These are phyloP conservation scores for Zapornia atra DNA, from an alignment of 2,113 vertebrate genomes.

Conservation along the genomic window DNA sequence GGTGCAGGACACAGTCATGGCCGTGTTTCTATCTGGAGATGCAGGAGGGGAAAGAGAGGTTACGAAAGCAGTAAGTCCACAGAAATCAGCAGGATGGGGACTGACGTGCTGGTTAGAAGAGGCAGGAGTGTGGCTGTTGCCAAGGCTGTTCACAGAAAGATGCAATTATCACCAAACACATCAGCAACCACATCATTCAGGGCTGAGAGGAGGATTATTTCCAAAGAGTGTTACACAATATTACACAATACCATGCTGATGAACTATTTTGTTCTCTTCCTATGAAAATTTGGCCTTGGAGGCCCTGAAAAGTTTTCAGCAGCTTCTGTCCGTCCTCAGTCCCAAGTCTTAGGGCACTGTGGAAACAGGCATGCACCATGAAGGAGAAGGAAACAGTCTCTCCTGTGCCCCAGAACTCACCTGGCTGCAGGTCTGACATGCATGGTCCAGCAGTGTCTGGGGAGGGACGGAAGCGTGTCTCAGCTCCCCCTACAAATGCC, in stretches of 20 bases:
- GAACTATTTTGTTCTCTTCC: not conserved
- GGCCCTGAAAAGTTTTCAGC: not conserved
- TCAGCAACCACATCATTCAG: slow-evolving; percentile 21
- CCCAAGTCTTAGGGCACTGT: not conserved
- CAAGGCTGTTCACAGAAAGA: slow-evolving; percentile 8
- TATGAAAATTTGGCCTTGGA: not conserved
- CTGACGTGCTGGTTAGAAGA: not conserved
- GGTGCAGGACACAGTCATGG: not conserved
- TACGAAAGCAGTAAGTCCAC: not conserved
- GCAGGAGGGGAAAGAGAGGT: not conserved
- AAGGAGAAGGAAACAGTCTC: not conserved
- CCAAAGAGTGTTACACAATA: not conserved
- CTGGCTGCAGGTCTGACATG: accelerated
- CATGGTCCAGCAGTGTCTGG: not conserved
- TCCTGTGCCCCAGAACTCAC: not conserved
- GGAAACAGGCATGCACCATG: not conserved
- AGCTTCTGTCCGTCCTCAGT: not conserved
- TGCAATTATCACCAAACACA: not conserved
- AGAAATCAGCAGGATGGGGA: not conserved
- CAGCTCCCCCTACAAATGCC: not conserved
- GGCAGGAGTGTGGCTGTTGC: not conserved
- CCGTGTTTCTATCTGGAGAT: not conserved
- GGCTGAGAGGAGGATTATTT: not conserved
- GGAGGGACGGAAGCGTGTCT: not conserved
- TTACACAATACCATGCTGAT: not conserved